A percentile compares a stretch with the other conserved stretches of the same genome.
phyloP scores from a whole-genome alignment of 2,113 vertebrate genomes.

The Etheostoma spectabile region DNA sequence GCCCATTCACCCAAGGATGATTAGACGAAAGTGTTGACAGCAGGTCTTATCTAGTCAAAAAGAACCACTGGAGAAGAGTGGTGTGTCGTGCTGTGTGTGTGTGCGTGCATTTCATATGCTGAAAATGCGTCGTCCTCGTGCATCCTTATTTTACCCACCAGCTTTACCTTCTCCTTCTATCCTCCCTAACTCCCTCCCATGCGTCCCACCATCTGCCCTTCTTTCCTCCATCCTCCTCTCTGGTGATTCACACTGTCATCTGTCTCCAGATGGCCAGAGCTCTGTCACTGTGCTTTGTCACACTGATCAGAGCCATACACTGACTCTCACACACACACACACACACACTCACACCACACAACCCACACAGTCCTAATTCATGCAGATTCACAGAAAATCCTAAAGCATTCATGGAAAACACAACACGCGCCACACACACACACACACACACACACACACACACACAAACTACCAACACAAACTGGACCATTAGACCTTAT shows the following conservation, averaged over 20 bases:
- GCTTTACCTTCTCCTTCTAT: slow-evolving; percentile 5
- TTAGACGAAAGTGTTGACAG: slow-evolving; percentile 69
- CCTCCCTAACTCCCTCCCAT: not conserved
- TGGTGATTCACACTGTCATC: slow-evolving; percentile 75
- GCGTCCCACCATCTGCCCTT: slow-evolving; percentile 2
- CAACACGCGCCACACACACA: too few species aligned
- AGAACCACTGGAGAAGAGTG: not conserved
- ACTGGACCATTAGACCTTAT: slow-evolving; percentile 10
- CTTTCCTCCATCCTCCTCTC: slow-evolving; percentile 40
- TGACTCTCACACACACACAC: slow-evolving; percentile 27
- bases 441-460: not conserved
- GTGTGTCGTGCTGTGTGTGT: not conserved
- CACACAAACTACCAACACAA: not conserved
- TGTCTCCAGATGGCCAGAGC: slow-evolving; percentile 78
- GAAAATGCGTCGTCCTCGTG: slow-evolving; percentile 24
- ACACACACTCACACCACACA: not conserved
- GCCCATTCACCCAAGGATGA: slow-evolving; percentile 55
- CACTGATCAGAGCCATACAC: slow-evolving; percentile 57
- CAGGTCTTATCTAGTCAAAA: slow-evolving; percentile 61
- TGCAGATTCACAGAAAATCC: slow-evolving; percentile 21
- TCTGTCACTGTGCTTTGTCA: slow-evolving; percentile 72
- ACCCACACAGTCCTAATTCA: slow-evolving; percentile 14
- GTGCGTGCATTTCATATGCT: not conserved
- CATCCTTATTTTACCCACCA: slow-evolving; percentile 36
- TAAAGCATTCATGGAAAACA: slow-evolving; percentile 10